phyloP scores from a whole-genome alignment of 2,888 invertebrate genomes.

The Ophion ellenae region DNA sequence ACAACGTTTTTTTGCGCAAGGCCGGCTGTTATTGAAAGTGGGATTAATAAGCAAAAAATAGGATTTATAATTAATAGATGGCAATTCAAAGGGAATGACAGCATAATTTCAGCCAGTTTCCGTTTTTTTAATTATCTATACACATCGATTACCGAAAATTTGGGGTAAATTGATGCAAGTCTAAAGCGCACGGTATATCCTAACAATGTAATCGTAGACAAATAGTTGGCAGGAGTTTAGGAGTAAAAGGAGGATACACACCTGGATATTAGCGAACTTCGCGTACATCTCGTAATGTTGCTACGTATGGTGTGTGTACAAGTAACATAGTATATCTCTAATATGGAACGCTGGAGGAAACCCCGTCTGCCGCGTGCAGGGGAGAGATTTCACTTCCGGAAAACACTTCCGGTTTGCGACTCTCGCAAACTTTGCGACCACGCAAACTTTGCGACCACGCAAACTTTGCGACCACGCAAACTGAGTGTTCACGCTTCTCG shows the following conservation, averaged over 20 bases:
- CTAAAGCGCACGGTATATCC: background rate
- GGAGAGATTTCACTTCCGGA: conserved; percentile 64
- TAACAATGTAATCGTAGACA: conserved; percentile 41
- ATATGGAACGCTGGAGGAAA: conserved; percentile 55
- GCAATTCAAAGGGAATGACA: background rate
- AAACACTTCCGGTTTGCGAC: conserved; percentile 59
- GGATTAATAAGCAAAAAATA: no score
- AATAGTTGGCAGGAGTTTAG: conserved; percentile 57
- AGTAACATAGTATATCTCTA: conserved; percentile 30
- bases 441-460: conserved; percentile 31
- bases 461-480: conserved; percentile 54
- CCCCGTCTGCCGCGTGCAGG: conserved; percentile 60
- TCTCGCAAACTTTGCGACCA: conserved; percentile 52
- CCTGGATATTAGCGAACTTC: conserved; percentile 57
- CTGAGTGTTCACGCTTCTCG: conserved; percentile 30
- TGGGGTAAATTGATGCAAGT: conserved; percentile 15
- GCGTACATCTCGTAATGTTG: conserved; percentile 29
- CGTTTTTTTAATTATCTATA: background rate
- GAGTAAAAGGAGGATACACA: conserved; percentile 29
- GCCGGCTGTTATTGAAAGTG: no score
- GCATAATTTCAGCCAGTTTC: background rate
- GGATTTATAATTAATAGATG: background rate
- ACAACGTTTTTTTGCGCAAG: background rate
- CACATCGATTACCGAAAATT: conserved; percentile 12
- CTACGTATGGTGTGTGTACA: conserved; percentile 5